These are phyloP conservation scores for Porites divaricata DNA, from an alignment of 92 coral and sea anemone genomes.

Conservation along the genomic window DNA sequence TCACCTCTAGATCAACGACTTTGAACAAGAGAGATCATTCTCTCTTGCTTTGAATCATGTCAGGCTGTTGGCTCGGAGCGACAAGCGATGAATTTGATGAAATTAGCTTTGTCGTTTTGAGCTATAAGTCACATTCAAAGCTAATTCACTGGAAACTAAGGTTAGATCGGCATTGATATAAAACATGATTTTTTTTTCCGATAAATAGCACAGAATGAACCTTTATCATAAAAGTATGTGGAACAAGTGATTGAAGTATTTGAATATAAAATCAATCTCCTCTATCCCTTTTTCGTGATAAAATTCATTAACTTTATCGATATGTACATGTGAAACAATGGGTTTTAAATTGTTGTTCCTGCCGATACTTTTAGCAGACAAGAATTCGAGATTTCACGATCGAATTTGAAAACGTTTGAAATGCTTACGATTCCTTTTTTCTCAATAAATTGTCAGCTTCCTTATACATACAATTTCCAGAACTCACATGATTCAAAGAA, in stretches of 20 bases:
- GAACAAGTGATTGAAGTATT: conserved; percentile 14
- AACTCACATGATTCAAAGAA: background rate
- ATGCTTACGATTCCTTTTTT: background rate
- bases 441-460: background rate
- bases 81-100: background rate
- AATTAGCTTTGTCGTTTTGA: conserved; percentile 11
- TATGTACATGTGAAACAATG: background rate
- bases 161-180: background rate
- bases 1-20: background rate
- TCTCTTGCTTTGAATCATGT: background rate
- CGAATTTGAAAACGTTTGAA: background rate
- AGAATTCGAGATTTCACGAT: background rate
- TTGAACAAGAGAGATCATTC: background rate
- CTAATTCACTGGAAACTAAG: conserved; percentile 28
- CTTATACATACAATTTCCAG: background rate
- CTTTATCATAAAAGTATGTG: conserved; percentile 5
- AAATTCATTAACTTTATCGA: background rate
- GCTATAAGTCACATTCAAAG: conserved; percentile 14
- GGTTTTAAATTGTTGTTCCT: background rate
- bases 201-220: conserved; percentile 15
- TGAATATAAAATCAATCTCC: background rate
- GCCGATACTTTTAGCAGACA: background rate
- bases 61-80: background rate
- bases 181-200: conserved; percentile 1
- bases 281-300: too few relatives aligned